These are phyloP conservation scores for Cyphomyrus discorhynchus DNA, from an alignment of 2,113 vertebrate species.

Conservation along the genomic window DNA sequence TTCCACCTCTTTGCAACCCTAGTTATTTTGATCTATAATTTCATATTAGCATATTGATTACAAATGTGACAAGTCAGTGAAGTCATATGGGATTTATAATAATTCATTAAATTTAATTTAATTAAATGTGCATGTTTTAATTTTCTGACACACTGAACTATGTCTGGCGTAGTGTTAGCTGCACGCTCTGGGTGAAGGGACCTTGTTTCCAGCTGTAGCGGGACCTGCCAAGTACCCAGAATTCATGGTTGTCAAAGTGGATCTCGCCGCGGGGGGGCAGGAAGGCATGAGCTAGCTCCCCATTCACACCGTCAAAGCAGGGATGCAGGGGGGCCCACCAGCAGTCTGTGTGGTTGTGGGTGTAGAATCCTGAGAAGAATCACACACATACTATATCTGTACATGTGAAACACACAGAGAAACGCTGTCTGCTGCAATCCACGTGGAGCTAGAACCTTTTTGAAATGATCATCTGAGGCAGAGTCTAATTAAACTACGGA, in stretches of 20 bases:
- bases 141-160: background rate
- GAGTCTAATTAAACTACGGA: background rate
- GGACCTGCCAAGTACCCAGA: slow-evolving; percentile 73
- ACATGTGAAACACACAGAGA: background rate
- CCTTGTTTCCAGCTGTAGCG: slow-evolving; percentile 77
- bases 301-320: slow-evolving; percentile 72
- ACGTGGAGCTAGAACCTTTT: background rate
- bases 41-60: background rate
- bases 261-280: slow-evolving; percentile 70
- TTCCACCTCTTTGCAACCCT: background rate
- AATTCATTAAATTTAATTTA: background rate
- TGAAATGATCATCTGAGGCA: background rate
- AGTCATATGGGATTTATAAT: background rate
- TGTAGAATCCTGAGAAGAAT: slow-evolving; percentile 65
- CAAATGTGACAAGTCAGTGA: background rate
- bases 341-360: slow-evolving; percentile 72
- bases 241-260: slow-evolving; percentile 76
- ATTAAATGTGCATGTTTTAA: background rate
- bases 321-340: slow-evolving; percentile 68
- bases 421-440: background rate
- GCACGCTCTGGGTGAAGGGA: slow-evolving; percentile 21
- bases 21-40: background rate
- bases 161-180: too few species aligned
- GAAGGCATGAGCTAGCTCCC: slow-evolving; percentile 73
- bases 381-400: background rate